Percentiles rank a stretch among this genome's conserved stretches.
Evolutionary conservation across 2,888 invertebrate species (phyloP).

Genomic region (Arrhopalites spinosus): DNA sequence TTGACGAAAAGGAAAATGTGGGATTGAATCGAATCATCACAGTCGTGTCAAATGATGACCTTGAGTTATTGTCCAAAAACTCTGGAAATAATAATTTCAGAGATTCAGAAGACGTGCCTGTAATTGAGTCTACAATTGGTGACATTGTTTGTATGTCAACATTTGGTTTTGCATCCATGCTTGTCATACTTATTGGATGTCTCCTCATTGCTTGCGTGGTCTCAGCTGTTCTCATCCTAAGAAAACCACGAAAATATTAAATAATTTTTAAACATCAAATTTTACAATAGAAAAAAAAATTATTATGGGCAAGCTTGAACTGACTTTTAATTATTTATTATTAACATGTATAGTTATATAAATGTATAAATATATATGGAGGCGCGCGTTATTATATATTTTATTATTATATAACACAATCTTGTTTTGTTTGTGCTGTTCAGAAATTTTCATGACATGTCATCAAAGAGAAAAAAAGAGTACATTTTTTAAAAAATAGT

Average conservation of each 20-base stretch:
- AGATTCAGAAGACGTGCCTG: slow-evolving; percentile 44
- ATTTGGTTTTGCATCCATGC: slow-evolving; percentile 86
- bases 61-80: slow-evolving; percentile 36
- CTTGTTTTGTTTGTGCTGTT: not conserved
- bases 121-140: slow-evolving; percentile 46
- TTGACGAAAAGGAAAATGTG: slow-evolving; percentile 68
- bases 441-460: slow-evolving; percentile 19
- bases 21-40: slow-evolving; percentile 86
- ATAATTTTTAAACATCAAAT: not conserved
- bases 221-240: slow-evolving; percentile 82
- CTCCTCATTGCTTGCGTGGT: slow-evolving; percentile 82
- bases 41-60: slow-evolving; percentile 71
- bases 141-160: slow-evolving; percentile 68
- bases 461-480: not conserved
- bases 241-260: slow-evolving; percentile 61
- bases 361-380: slow-evolving; percentile 5
- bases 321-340: slow-evolving; percentile 31
- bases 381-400: not conserved
- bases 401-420: slow-evolving; percentile 2
- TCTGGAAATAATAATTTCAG: slow-evolving; percentile 35
- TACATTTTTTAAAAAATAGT: not conserved
- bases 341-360: slow-evolving; percentile 24
- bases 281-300: too few species aligned
- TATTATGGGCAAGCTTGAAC: slow-evolving; percentile 34
- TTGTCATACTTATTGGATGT: slow-evolving; percentile 80